Evolutionary conservation across 1,140 invertebrate species (phyloP).

Genomic region (Sarcophaga bullata): DNA sequence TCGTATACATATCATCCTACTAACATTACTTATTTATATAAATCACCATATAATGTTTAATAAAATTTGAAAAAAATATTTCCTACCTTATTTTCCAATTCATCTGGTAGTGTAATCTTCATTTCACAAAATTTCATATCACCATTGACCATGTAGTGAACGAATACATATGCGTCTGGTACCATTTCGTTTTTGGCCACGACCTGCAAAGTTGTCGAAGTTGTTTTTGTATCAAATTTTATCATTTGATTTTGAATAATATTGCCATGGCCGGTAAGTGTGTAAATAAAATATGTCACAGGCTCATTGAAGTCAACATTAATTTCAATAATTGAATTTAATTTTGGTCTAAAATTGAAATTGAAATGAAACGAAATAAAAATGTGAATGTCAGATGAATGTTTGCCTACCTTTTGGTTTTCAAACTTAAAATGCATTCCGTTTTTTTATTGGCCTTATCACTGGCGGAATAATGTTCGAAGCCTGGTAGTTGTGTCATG

Average conservation of each 20-base stretch:
- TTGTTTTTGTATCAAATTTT: slow-evolving; percentile 72
- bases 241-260: slow-evolving; percentile 78
- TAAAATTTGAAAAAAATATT: no score
- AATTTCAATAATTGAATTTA: slow-evolving; percentile 72
- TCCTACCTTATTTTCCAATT: slow-evolving; percentile 13
- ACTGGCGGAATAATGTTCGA: no score
- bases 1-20: no score
- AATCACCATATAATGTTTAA: no score
- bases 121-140: background rate
- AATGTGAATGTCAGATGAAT: no score
- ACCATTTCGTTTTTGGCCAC: background rate
- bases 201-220: background rate
- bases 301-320: slow-evolving; percentile 47
- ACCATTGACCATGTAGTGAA: background rate
- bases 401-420: no score
- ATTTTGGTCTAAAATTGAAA: slow-evolving; percentile 50
- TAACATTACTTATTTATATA: no score
- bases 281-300: background rate
- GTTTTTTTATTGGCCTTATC: no score
- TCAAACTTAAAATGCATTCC: no score
- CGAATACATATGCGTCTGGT: background rate
- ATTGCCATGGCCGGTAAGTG: background rate
- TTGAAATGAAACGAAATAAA: background rate
- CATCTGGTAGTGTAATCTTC: background rate
- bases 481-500: background rate